Evolutionary conservation across 2,888 invertebrate genomes (phyloP).

Genomic region (Luffia ferchaultella): DNA sequence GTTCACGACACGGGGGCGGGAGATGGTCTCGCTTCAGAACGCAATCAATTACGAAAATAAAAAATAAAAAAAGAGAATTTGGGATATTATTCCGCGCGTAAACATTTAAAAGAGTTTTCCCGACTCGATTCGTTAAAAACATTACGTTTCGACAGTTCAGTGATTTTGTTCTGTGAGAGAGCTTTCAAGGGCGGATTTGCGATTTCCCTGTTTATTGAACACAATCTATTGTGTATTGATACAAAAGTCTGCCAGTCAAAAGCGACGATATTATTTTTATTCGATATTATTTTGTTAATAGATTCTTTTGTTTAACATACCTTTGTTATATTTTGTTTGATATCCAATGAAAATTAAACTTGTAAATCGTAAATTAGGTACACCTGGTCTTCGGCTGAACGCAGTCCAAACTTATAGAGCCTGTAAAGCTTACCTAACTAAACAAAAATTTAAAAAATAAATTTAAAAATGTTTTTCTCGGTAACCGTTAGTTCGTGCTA

Average conservation of each 20-base stretch:
- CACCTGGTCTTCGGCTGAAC: too few species aligned
- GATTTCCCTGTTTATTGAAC: not conserved
- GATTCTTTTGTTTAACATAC: too few species aligned
- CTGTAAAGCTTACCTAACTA: too few species aligned
- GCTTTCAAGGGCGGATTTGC: not conserved
- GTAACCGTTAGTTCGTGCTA: too few species aligned
- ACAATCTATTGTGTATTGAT: not conserved
- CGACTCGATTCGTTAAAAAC: not conserved
- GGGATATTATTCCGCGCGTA: not conserved
- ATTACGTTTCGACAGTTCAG: not conserved
- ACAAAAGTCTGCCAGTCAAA: not conserved
- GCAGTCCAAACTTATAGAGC: too few species aligned
- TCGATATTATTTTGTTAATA: too few species aligned
- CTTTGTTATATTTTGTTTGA: too few species aligned
- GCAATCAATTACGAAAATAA: not conserved
- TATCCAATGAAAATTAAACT: too few species aligned
- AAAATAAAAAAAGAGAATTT: not conserved
- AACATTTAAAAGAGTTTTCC: not conserved
- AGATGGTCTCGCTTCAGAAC: not conserved
- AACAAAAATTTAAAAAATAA: too few species aligned
- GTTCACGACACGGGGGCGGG: not conserved
- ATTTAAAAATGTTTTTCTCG: too few species aligned
- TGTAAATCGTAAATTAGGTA: too few species aligned
- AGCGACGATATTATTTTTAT: too few species aligned
- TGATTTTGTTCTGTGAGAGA: not conserved